Evolutionary conservation across 2,888 invertebrate genomes (phyloP).

Genomic region (Resseliella maxima): DNA sequence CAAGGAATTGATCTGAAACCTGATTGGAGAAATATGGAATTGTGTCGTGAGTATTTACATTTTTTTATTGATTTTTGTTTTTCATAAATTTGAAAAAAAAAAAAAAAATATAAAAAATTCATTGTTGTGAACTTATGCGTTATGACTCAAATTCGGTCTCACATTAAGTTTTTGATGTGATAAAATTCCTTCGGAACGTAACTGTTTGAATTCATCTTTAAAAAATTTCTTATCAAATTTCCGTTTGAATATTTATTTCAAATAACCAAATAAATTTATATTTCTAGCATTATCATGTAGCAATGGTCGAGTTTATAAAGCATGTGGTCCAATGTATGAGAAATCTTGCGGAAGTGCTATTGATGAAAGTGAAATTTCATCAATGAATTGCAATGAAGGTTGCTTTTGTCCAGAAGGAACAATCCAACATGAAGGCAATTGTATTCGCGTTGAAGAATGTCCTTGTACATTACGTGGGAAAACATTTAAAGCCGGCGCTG

Average conservation of each 20-base stretch:
- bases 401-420: conserved; percentile 88
- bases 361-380: conserved; percentile 61
- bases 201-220: too few relatives aligned
- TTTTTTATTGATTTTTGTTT: conserved; percentile 19
- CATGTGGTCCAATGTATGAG: conserved; percentile 81
- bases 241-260: too few relatives aligned
- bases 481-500: conserved; percentile 76
- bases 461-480: conserved; percentile 83
- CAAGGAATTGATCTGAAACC: conserved; percentile 73
- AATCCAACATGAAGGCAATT: conserved; percentile 79
- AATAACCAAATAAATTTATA: too few relatives aligned
- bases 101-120: background rate
- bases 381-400: conserved; percentile 80
- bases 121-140: too few relatives aligned
- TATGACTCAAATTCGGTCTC: too few relatives aligned
- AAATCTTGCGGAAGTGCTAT: conserved; percentile 75
- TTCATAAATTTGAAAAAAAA: background rate
- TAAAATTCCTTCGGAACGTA: too few relatives aligned
- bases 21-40: conserved; percentile 81
- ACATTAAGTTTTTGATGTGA: too few relatives aligned
- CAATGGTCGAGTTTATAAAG: conserved; percentile 79
- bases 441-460: conserved; percentile 78
- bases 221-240: too few relatives aligned
- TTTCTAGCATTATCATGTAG: conserved; percentile 81
- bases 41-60: conserved; percentile 79